These are phyloP conservation scores for Sarcophaga variegata DNA, from an alignment of 2,888 invertebrate genomes.

Conservation along the genomic window DNA sequence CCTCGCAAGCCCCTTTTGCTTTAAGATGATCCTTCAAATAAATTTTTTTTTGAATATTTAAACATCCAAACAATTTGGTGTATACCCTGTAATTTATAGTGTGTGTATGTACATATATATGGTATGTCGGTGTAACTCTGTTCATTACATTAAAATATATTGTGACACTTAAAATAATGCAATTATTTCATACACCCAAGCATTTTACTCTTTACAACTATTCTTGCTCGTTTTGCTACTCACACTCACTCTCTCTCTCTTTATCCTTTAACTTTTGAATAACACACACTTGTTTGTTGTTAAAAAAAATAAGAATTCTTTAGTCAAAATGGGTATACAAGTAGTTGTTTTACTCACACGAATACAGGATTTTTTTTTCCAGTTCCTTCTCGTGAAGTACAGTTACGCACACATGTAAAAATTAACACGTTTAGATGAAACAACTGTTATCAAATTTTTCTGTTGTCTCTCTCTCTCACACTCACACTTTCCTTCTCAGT, in stretches of 20 bases:
- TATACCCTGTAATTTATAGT: too few species aligned
- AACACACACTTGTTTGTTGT: not conserved
- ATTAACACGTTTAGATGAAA: too few species aligned
- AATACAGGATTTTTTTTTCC: too few species aligned
- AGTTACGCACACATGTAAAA: too few species aligned
- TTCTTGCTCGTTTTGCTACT: not conserved
- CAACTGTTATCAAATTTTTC: too few species aligned
- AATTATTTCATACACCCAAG: conserved; percentile 63
- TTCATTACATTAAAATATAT: conserved; percentile 32
- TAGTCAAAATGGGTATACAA: not conserved
- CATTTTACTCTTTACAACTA: conserved; percentile 38
- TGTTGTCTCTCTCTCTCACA: too few species aligned
- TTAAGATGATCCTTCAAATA: too few species aligned
- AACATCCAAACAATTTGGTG: too few species aligned
- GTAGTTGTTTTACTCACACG: not conserved
- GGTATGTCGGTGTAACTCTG: not conserved
- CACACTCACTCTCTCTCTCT: not conserved
- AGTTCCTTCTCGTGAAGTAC: too few species aligned
- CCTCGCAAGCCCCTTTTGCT: too few species aligned
- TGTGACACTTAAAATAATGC: conserved; percentile 66
- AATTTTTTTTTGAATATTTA: too few species aligned
- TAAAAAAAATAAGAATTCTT: not conserved
- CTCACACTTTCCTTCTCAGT: too few species aligned
- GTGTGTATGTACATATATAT: not conserved
- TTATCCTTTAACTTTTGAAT: not conserved